Base-by-base conservation (phyloP, 2,113 vertebrate genomes). In the Phasianus colchicus region DNA sequence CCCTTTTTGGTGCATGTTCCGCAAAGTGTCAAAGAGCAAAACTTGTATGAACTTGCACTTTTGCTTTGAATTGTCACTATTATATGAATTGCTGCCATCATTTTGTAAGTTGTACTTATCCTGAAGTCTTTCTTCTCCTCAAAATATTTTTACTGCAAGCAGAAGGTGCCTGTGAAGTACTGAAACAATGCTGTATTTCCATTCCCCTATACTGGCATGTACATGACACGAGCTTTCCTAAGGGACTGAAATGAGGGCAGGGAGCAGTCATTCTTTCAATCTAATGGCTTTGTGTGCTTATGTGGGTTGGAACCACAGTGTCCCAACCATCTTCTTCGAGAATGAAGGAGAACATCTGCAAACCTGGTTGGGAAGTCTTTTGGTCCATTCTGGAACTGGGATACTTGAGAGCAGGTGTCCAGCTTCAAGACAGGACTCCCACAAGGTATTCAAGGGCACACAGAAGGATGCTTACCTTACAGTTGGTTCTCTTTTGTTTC, bases 21-120 rank as follows among this genome's bases (percentile, higher is more conserved):
- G n/a, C 2, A 2, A 43, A 57, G 5, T 7, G 16, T 32, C 40
- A 48, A 63, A 55, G 29, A 1, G 64, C 66, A 81, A 48, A 94
- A 45, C 15, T 61, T 22, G 57, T 47, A 66, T 48, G 61, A 70
- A 64, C 32, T 52, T 48, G 27, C 32, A 61, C 32, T 74, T 78
- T 30, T 86, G 52, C 38, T 82, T 57, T 52, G 57, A 92, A 78
- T 76, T 84, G 48, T 89, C 89, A 73, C 32, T 82, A n/a, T 69
- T 71, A 52, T 4, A 34, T 16, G 42, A 88, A 86, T 78, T 55
- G 42, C 40, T 90, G 34, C 38, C 72, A 73, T 61, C 75, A 48
- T 86, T 94, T 90, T 61, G 29, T 72, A 83, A 82, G 69, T 6
- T 11, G 55, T 78, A n/a, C 32, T 75, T 67, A 76, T 45, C 17